phyloP scores from a whole-genome alignment of 1,140 invertebrate genomes.

The Megalonaias nervosa region DNA sequence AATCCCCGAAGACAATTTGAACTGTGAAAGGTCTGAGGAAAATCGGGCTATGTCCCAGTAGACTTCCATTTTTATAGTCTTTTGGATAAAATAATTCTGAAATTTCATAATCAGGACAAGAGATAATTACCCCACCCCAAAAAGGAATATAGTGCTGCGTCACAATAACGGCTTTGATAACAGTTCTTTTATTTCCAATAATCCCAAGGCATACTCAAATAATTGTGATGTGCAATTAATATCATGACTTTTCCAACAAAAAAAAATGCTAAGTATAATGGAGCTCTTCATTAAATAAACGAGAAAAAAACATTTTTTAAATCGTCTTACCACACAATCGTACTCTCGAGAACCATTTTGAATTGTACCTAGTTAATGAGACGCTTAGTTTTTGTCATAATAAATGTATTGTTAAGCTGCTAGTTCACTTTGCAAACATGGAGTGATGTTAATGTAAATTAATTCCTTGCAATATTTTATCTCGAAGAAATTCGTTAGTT shows the following conservation, averaged over 20 bases:
- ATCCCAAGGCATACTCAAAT: not conserved
- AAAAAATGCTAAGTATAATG: not conserved
- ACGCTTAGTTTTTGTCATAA: too few species aligned
- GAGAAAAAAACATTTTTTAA: not conserved
- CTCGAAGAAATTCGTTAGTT: too few species aligned
- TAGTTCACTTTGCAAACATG: too few species aligned
- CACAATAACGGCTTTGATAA: not conserved
- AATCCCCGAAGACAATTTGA: too few species aligned
- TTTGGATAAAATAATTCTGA: too few species aligned
- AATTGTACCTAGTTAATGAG: not conserved
- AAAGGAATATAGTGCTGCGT: not conserved
- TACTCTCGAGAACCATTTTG: constrained; percentile 97
- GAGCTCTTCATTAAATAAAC: not conserved
- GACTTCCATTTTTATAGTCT: too few species aligned
- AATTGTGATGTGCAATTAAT: not conserved
- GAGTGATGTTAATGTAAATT: too few species aligned
- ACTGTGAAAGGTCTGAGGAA: too few species aligned
- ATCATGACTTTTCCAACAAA: not conserved
- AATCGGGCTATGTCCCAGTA: too few species aligned
- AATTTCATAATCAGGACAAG: too few species aligned
- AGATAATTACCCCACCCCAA: constrained; percentile 9
- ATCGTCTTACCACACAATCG: constrained; percentile 91
- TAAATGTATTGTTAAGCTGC: too few species aligned
- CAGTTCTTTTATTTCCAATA: not conserved
- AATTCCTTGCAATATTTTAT: too few species aligned